Evolutionary conservation across 2,797 vertebrate species (phyloP).

Genomic region (Clangula hyemalis): DNA sequence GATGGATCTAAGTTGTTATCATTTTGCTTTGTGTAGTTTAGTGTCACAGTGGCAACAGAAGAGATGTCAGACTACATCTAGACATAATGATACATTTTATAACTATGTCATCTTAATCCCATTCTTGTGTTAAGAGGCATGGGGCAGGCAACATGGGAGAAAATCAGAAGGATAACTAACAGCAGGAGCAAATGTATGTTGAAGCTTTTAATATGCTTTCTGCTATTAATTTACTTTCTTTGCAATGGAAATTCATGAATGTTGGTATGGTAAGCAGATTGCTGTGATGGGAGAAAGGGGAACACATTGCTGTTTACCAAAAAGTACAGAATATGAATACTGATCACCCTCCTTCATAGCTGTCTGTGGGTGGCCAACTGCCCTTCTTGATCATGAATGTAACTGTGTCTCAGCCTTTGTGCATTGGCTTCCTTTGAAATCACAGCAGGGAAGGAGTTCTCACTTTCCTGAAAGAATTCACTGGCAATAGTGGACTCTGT

Average conservation of each 20-base stretch:
- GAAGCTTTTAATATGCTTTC: neutral
- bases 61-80: neutral
- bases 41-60: neutral
- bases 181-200: neutral
- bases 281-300: neutral
- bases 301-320: neutral
- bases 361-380: neutral
- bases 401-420: neutral
- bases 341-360: neutral
- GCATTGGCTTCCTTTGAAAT: neutral
- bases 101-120: neutral
- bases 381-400: neutral
- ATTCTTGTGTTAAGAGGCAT: neutral
- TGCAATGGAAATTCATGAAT: neutral
- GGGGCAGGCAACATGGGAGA: neutral
- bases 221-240: neutral
- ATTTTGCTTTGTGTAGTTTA: neutral
- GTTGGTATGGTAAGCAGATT: neutral
- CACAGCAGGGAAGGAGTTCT: neutral
- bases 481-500: neutral
- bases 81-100: neutral
- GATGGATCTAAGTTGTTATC: neutral
- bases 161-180: neutral
- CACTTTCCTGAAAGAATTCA: neutral
- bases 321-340: neutral